These are phyloP conservation scores for Spea multiplicata DNA, from an alignment of 2,113 vertebrate genomes.

Conservation along the genomic window DNA sequence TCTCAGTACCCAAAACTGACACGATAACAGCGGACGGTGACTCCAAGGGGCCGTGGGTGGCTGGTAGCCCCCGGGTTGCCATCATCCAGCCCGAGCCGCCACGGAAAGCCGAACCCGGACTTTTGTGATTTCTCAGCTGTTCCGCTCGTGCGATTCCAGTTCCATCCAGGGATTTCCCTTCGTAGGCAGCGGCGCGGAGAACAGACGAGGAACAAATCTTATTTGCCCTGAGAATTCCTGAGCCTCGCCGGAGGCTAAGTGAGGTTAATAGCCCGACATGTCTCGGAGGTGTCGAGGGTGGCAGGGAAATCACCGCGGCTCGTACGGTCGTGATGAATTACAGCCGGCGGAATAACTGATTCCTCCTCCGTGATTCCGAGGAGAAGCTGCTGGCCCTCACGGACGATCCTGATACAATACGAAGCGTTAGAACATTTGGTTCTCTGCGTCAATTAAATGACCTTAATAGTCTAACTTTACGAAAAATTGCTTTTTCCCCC, in stretches of 20 bases:
- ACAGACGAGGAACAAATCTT: conserved; percentile 29
- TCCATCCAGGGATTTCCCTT: conserved; percentile 15
- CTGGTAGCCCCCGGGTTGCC: neutral
- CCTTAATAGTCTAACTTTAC: neutral
- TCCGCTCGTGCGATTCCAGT: neutral
- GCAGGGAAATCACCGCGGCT: conserved; percentile 43
- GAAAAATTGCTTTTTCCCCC: too few relatives aligned
- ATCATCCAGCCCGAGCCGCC: neutral
- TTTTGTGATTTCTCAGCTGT: neutral
- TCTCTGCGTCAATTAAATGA: neutral
- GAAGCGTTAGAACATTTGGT: too few relatives aligned
- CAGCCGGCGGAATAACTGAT: conserved; percentile 52
- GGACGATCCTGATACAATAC: neutral
- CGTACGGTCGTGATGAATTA: conserved; percentile 61
- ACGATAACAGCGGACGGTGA: neutral
- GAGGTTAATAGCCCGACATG: conserved; percentile 64
- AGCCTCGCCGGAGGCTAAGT: conserved; percentile 60
- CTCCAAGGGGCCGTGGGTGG: neutral
- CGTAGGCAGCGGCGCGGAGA: neutral
- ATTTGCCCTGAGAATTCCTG: conserved; percentile 40
- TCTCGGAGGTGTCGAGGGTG: conserved; percentile 47
- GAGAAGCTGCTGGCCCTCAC: conserved; percentile 42
- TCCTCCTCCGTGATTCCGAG: conserved; percentile 47
- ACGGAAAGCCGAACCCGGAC: neutral
- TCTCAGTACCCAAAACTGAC: too few relatives aligned